phyloP scores from a whole-genome alignment of 1,140 invertebrate species.

The Papilio polyxenes region DNA sequence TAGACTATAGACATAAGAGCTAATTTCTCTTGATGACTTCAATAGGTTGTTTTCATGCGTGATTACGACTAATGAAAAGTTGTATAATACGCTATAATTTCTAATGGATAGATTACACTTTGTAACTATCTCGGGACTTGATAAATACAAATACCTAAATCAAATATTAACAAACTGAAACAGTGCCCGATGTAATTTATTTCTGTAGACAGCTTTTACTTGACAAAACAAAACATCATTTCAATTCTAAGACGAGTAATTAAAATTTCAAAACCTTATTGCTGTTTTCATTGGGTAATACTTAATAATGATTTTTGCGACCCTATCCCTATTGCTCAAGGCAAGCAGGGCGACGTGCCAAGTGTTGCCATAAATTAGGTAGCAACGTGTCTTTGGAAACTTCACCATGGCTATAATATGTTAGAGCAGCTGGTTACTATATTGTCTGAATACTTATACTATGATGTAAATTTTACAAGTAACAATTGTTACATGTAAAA shows the following conservation, averaged over 20 bases:
- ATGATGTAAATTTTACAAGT: background rate
- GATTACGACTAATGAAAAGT: slow-evolving; percentile 1
- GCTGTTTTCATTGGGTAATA: background rate
- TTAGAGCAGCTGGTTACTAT: background rate
- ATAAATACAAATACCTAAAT: background rate
- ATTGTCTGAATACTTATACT: background rate
- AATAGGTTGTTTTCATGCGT: background rate
- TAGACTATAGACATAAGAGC: background rate
- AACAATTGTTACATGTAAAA: no score
- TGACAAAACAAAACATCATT: no score
- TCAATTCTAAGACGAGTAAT: background rate
- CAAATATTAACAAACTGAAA: background rate
- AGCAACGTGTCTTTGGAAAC: background rate
- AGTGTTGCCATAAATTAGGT: background rate
- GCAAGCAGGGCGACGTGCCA: slow-evolving; percentile 8
- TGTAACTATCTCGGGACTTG: background rate
- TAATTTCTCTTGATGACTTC: background rate
- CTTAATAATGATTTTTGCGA: background rate
- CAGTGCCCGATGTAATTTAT: background rate
- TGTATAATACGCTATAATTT: background rate
- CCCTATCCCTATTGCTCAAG: background rate
- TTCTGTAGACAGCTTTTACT: no score
- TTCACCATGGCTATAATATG: background rate
- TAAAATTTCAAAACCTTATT: background rate
- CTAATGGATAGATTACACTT: background rate